Evolutionary conservation across 2,113 vertebrate species (phyloP), one percentile per base, ranked within the genome.

Genomic region (Penelope pileata): DNA sequence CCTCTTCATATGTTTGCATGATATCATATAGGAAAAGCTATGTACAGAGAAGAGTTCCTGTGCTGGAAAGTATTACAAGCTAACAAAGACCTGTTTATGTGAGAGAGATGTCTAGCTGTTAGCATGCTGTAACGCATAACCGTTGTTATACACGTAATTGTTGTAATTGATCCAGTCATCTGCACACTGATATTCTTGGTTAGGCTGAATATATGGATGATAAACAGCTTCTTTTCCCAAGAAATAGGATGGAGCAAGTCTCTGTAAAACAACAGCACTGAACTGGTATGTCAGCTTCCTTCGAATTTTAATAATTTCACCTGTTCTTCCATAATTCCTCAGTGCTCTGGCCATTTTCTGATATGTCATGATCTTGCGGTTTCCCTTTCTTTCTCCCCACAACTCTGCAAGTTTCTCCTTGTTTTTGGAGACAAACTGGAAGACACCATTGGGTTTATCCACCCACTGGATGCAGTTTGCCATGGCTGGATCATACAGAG

Each of bases 261-360:
- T 98, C 96, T 98, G 98, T 91, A 99, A 97, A 97, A 99, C 97
- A 85, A 98, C 91, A 7, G 99, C 98, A 93, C 98, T 99, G 97
- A 99, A 99, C 86, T 99, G 99, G 96, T 99, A 99, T 7, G 99
- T 99, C 77, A 99, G 98, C 82, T 99, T 99, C 92, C 99, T 99
- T 36, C 99, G 98, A 27, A 99, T 98, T 95, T 99, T 99, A 54
- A 98, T 96, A 76, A 99, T 99, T 98, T 99, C 99, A 3, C 99
- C 99, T 2, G 99, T 99, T 97, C 98, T 98, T 95, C 99, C 98
- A 38, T 99, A 99, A 97, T 99, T 99, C 62, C 99, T 98, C 72
- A 99, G 97, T 3, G 99, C 99, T 81, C 99, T 98, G 30, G 99
- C 99, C 99, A 99, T 99, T 97, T 99, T 99, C 98, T 99, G 99